Evolutionary conservation across 1,140 invertebrate genomes (phyloP), one percentile per base, ranked within the genome.

Genomic region (Brachionus angularis): DNA sequence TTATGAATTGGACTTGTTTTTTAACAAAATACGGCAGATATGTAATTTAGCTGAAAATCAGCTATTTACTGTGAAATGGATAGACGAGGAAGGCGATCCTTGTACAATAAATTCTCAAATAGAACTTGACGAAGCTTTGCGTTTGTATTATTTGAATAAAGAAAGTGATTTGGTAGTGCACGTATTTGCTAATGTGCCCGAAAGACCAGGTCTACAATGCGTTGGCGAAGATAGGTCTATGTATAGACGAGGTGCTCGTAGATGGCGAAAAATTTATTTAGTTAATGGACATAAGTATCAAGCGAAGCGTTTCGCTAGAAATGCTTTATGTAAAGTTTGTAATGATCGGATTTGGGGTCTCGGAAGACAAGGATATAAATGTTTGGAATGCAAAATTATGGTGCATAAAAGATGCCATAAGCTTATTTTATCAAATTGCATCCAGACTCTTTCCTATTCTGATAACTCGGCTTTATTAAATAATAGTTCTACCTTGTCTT

Each of bases 371-470:
- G 96, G 96, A 55, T 98, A 96, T 85, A 97, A 97, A 81, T 99
- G 96, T 83, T 92, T 93, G 75, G 92, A 95, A 79, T 99, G 96
- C 84, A 97, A 97, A 81, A 83, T 98, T 72, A 85, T 97, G 75
- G 94, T 99, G 33, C 96, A 99, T 84, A 99, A 99, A 84, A 96
- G 97, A 82, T 99, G 96, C 82, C 95, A 98, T 85, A 98, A 98
- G 82, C 85, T 95, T 58, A 91, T 96, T 29, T 87, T 91, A 78
- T 88, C 91, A 72, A 86, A 88, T 0, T 99, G 96, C 84, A 84
- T 76, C 76, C 80, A 75, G 27, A 39, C 53, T 23, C 53, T n/a
- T n/a, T 42, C 39, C 39, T 10, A 42, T 42, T 16, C 39, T 42
- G 10, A 10, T 10, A 42, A 42, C 39, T 16, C 39, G 39, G 10